Conservation (phyloP, 2,888 invertebrate genomes). For the Ceratothoa steindachneri region DNA sequence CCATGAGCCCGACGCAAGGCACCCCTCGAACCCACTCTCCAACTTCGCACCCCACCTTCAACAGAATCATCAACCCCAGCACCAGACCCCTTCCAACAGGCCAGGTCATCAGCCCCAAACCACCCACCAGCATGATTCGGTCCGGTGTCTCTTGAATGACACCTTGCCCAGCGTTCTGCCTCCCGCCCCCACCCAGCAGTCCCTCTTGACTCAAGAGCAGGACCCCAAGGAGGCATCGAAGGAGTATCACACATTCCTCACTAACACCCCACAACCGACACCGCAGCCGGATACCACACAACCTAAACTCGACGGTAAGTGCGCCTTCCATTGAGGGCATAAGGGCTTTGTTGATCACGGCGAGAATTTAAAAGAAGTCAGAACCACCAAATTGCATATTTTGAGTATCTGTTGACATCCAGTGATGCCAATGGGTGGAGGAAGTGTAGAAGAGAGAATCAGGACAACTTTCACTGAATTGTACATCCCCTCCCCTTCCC, state of each 20-base stretch:
- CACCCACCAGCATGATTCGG: neutral
- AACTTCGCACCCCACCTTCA: no score
- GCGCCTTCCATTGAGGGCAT: no score
- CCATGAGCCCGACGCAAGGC: neutral
- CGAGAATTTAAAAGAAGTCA: no score
- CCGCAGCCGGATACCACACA: conserved; percentile 31
- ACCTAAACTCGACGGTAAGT: conserved; percentile 23
- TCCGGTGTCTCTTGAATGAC: neutral
- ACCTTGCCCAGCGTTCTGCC: neutral
- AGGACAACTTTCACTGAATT: no score
- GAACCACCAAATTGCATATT: no score
- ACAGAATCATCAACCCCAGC: neutral
- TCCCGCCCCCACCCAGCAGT: neutral
- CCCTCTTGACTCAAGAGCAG: neutral
- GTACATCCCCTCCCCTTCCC: no score
- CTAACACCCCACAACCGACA: neutral
- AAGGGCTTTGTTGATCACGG: no score
- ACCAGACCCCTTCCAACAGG: neutral
- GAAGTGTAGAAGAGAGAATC: no score
- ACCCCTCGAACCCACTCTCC: no score
- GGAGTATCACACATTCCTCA: neutral
- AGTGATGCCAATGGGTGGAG: no score
- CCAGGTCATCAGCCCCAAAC: neutral
- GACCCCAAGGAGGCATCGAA: neutral
- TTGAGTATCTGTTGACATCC: no score